Base-by-base conservation (phyloP, 1,140 invertebrate species). In the Eriosoma lanigerum region DNA sequence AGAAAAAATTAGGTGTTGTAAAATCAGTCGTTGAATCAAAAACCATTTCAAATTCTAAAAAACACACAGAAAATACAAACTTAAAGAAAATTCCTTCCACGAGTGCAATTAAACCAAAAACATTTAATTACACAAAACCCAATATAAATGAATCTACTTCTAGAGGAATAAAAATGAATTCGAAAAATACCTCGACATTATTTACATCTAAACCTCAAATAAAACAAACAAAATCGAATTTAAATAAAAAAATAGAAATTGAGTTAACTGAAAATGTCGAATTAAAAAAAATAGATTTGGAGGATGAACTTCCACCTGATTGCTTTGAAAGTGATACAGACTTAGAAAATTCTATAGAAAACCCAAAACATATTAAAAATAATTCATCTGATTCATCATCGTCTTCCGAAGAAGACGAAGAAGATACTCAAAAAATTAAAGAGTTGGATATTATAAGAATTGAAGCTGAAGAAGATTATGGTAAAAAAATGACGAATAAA, bases 241-340 rank as follows among this genome's bases (percentile, higher is more conserved):
- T n/a, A 21, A 66, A 46, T 32, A 56, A 60, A 38, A 81, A 8
- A n/a, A 15, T 38, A 13, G 54, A 70, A 38, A 17, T 54, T 19
- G 66, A 81, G 44, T 9, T 15, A 1, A 56, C 32, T 58, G 48
- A 60, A 19, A 62, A 82, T 44, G 32, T 50, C n/a, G 68, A 73
- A 17, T 21, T 76, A 44, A 73, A 82, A 72, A 24, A 75, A 29
- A 82, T 73, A 70, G 83, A 83, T 70, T 58, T 85, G 26, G 83
- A 84, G 66, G 81, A 85, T 70, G 84, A 84, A 81, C 32, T 82
- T n/a, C 84, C 83, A 21, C 84, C 84, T 10, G 84, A 84, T 29
- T 82, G 82, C 64, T 85, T 84, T 82, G 81, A 82, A 26, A 83
- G 81, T 29, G 75, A 60, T 29, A 62, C 52, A 4, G 84, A 84